Evolutionary conservation across 2,888 invertebrate genomes (phyloP), one percentile per base, ranked within the genome.

Genomic region (Hypolimnas misippus): DNA sequence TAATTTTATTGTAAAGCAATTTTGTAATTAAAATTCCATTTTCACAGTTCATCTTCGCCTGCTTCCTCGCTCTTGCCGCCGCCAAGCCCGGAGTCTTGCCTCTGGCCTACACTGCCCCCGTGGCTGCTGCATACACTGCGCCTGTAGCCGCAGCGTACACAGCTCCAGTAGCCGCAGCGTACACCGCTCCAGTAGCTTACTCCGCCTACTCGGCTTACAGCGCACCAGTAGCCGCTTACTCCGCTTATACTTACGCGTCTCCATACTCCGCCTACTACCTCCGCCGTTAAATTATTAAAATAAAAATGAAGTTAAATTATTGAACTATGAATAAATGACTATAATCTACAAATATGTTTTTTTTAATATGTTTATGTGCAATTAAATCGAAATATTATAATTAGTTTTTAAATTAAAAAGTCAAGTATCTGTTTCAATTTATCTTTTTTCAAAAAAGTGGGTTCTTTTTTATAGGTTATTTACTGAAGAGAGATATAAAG

Each of bases 51-150:
- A 70, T 86, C 65, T 81, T 93, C 78, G 83, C 88, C 53, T 93
- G 92, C 73, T 77, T 93, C 73, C 70, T 93, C 81, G 93, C 90
- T 29, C 71, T 89, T 63, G 92, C 88, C 46, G 82, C 84, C 44
- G 92, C 93, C 57, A 87, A 88, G 71, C 91, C 92, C 46, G 79
- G 75, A 35, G 63, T 84, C 42, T 70, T 83, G 72, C 87, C 85
- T 46, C 75, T 85, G 46, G 84, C 79, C 7, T 76, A 89, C 60
- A 73, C 74, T 10, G 83, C 78, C 17, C 71, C 70, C 3, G 49
- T 73, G 7, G 72, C 74, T 8, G 71, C 72, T n/a, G 80, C 82
- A 0, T 84, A 83, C 74, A 75, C 77, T 3, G 79, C 84, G 8
- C 74, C 73, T 1, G 66, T 76, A 16, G 82, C 79, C 10, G 75